Evolutionary conservation across 2,888 invertebrate genomes (phyloP), one percentile per base, ranked within the genome.

Genomic region (Ochropacha duplaris): DNA sequence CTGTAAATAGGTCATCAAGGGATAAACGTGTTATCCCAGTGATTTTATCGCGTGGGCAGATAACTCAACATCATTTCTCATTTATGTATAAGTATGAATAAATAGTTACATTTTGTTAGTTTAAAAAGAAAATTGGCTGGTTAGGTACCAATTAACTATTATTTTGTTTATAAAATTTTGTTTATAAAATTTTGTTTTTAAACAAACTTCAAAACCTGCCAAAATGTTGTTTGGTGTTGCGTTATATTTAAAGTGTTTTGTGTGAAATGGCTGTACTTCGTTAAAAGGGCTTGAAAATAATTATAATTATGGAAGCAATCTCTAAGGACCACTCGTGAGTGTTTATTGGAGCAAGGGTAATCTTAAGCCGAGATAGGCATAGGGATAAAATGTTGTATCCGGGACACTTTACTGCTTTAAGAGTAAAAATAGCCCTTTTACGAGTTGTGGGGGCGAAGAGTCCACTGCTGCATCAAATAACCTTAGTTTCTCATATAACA

Each of bases 401-500:
- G 69, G 71, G 75, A 76, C 72, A 78, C 68, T 84, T 83, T 84
- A 85, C 80, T 76, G 70, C 79, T 73, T 74, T 73, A 66, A 64
- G 65, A 72, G 72, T 72, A 75, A 76, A 77, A 83, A 83, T 81
- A 76, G 72, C 74, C 69, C 74, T 80, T 83, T 82, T 82, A 84
- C 78, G 81, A 83, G 73, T 72, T 64, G 68, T 66, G 70, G 54
- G 50, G 44, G 54, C 49, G 62, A 63, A 61, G 72, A 75, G 72
- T 74, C 71, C 69, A 63, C 71, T 66, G 62, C 57, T 60, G 61
- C 68, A 69, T 72, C 68, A 71, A 76, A 79, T 80, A 77, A 69
- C 68, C 59, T 55, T 60, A 55, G 62, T 63, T 31, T 60, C 57
- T 62, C 58, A 19, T 22, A 9, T 19, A 22, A 16, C 31, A 12